Conservation (phyloP, 1,140 invertebrate genomes). For the Bombus confusus region DNA sequence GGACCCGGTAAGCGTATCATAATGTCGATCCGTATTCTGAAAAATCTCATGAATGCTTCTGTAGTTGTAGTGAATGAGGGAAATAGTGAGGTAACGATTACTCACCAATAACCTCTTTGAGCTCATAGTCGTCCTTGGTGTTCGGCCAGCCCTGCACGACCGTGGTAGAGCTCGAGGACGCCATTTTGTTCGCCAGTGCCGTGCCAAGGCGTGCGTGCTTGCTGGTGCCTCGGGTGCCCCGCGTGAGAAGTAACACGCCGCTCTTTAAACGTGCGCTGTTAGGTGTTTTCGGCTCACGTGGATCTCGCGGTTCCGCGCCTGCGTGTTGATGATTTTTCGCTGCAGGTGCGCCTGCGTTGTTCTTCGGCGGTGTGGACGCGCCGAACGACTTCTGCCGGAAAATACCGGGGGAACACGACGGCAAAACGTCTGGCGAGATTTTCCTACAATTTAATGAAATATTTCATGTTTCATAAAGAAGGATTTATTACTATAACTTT, state of each 20-base stretch:
- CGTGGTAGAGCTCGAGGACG: conserved; percentile 84
- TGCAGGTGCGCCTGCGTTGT: conserved; percentile 3
- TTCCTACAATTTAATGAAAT: conserved; percentile 79
- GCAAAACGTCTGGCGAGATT: conserved; percentile 85
- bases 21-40: background rate
- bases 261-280: conserved; percentile 48
- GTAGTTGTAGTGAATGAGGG: background rate
- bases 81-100: conserved; percentile 22
- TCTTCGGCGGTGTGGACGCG: conserved; percentile 59
- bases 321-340: conserved; percentile 33
- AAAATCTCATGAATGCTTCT: no score
- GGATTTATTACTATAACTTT: no score
- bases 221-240: conserved; percentile 70
- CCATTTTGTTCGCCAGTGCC: conserved; percentile 88
- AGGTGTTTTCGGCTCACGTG: conserved; percentile 54
- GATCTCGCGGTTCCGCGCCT: conserved; percentile 1
- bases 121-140: conserved; percentile 96
- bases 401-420: conserved; percentile 85
- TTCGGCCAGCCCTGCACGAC: conserved; percentile 92
- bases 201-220: conserved; percentile 81
- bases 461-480: background rate
- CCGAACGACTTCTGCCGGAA: conserved; percentile 86
- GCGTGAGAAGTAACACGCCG: conserved; percentile 59
- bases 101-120: conserved; percentile 96
- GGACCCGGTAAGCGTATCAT: conserved; percentile 7